Evolutionary conservation across 2,113 vertebrate species (phyloP).

Genomic region (Platysternon megacephalum): DNA sequence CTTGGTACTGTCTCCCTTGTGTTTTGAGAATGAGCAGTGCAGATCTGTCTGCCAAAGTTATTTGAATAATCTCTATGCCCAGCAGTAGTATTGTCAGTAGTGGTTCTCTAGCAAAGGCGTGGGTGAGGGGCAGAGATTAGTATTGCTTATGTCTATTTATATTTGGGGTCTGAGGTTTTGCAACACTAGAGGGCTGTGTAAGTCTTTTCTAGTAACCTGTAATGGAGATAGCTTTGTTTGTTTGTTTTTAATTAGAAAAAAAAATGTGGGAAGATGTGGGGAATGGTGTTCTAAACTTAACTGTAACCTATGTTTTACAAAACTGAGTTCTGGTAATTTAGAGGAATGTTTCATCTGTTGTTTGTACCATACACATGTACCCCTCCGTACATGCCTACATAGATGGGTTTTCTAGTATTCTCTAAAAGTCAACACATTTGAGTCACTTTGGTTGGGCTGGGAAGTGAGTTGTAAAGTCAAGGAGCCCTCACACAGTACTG

Average conservation of each 20-base stretch:
- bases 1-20: neutral
- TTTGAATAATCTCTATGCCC: conserved; percentile 5
- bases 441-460: conserved; percentile 43
- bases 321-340: neutral
- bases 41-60: neutral
- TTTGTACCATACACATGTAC: neutral
- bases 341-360: neutral
- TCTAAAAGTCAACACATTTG: conserved; percentile 60
- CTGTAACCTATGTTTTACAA: neutral
- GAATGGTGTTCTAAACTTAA: neutral
- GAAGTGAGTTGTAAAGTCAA: conserved; percentile 49
- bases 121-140: neutral
- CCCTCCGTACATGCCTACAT: neutral
- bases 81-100: conserved; percentile 19
- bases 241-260: fast-evolving
- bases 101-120: neutral
- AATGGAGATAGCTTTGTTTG: neutral
- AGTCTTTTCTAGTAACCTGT: conserved; percentile 61
- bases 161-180: conserved; percentile 42
- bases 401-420: conserved; percentile 29
- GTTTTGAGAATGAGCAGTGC: neutral
- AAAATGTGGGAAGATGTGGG: neutral
- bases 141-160: conserved; percentile 4
- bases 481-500: neutral
- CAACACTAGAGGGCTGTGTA: conserved; percentile 82